phyloP scores from a whole-genome alignment of 2,888 invertebrate species.

The Hirtodrosophila confusa region DNA sequence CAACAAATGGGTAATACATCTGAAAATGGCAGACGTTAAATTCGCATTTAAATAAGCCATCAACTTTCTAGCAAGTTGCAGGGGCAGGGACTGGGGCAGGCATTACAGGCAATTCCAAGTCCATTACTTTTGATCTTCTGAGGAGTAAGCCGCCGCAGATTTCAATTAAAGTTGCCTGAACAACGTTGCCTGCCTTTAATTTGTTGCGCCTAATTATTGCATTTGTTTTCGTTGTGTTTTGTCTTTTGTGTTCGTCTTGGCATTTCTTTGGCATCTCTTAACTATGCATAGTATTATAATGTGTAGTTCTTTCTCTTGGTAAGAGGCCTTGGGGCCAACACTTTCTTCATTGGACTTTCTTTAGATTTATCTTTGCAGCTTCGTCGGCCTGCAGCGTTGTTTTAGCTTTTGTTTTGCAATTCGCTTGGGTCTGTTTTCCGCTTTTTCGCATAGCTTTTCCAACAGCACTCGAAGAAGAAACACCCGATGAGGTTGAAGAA shows the following conservation, averaged over 20 bases:
- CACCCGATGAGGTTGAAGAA: background rate
- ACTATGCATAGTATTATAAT: conserved; percentile 55
- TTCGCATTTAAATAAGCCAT: conserved; percentile 60
- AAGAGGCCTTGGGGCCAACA: conserved; percentile 67
- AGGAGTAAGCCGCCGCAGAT: conserved; percentile 41
- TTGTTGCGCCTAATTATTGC: conserved; percentile 73
- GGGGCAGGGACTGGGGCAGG: no score
- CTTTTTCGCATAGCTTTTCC: conserved; percentile 56
- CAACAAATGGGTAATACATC: conserved; percentile 12
- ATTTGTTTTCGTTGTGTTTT: conserved; percentile 50
- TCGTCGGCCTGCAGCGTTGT: conserved; percentile 43
- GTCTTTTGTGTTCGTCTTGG: conserved; percentile 39
- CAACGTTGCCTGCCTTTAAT: conserved; percentile 48
- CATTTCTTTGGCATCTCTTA: conserved; percentile 33
- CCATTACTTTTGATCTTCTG: conserved; percentile 34
- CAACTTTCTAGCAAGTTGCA: conserved; percentile 51
- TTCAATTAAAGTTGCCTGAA: conserved; percentile 46
- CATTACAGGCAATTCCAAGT: conserved; percentile 21
- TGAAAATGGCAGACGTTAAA: conserved; percentile 4
- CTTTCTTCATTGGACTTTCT: conserved; percentile 75
- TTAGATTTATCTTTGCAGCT: conserved; percentile 58
- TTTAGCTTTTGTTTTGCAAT: conserved; percentile 60
- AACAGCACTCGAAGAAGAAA: background rate
- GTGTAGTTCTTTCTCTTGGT: conserved; percentile 49
- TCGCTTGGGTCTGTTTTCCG: conserved; percentile 22